These are phyloP conservation scores for Empidonax traillii DNA, from an alignment of 2,113 vertebrate genomes.

Conservation along the genomic window DNA sequence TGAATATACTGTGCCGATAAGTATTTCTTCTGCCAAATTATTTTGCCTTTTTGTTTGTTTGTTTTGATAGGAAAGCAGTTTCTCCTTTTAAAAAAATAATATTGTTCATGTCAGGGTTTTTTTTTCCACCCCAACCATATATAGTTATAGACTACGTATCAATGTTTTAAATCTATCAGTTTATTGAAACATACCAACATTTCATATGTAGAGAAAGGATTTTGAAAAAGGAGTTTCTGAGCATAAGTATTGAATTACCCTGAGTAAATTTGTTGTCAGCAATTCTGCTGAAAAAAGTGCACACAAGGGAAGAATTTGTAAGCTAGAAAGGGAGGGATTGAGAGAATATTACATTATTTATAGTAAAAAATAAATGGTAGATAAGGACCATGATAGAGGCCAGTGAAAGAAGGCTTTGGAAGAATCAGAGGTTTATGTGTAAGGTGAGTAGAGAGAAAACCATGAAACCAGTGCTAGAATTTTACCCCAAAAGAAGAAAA, in stretches of 20 bases:
- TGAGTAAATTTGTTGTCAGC: neutral
- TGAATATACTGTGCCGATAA: neutral
- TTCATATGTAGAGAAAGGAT: neutral
- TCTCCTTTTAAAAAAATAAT: neutral
- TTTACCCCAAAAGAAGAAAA: neutral
- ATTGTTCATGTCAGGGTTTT: neutral
- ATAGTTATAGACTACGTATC: neutral
- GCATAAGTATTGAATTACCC: neutral
- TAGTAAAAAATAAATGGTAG: neutral
- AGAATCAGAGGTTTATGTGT: neutral
- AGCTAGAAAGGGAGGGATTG: neutral
- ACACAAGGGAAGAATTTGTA: neutral
- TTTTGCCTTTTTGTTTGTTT: neutral
- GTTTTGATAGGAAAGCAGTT: neutral
- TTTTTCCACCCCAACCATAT: neutral
- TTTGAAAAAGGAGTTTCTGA: neutral
- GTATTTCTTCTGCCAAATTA: neutral
- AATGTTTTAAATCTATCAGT: neutral
- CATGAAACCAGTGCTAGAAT: neutral
- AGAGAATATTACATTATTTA: neutral
- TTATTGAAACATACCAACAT: neutral
- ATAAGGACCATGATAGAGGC: neutral
- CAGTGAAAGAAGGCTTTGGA: neutral
- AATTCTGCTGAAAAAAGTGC: neutral
- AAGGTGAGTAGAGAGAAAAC: neutral